Evolutionary conservation across 2,888 invertebrate species (phyloP).

Genomic region (Eurytoma californica): DNA sequence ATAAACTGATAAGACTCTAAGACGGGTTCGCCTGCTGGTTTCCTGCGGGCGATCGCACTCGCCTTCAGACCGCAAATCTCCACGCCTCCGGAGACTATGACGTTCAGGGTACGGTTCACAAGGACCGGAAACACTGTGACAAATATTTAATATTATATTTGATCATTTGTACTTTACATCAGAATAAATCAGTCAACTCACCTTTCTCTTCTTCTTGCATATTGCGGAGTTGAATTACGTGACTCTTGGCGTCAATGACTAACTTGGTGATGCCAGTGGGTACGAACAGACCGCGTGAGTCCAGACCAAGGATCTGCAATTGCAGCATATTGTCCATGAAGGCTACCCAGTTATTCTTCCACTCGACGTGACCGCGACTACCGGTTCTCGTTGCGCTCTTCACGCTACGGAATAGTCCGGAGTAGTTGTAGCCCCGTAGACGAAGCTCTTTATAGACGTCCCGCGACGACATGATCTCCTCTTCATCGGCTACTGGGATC

Average conservation of each 20-base stretch:
- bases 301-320: slow-evolving; percentile 76
- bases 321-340: slow-evolving; percentile 85
- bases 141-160: not conserved
- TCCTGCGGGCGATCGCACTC: slow-evolving; percentile 76
- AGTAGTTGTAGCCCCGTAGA: slow-evolving; percentile 78
- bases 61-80: slow-evolving; percentile 79
- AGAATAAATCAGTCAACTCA: slow-evolving; percentile 56
- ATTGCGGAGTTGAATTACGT: slow-evolving; percentile 65
- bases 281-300: slow-evolving; percentile 76
- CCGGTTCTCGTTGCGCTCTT: slow-evolving; percentile 74
- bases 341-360: slow-evolving; percentile 82
- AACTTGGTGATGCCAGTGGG: slow-evolving; percentile 79
- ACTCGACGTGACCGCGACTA: slow-evolving; percentile 72
- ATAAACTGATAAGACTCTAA: slow-evolving; percentile 78
- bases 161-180: not conserved
- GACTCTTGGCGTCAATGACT: slow-evolving; percentile 77
- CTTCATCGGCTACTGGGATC: slow-evolving; percentile 54
- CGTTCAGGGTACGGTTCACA: slow-evolving; percentile 72
- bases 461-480: slow-evolving; percentile 65
- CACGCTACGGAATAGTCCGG: slow-evolving; percentile 76
- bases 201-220: slow-evolving; percentile 62
- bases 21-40: slow-evolving; percentile 76
- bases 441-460: slow-evolving; percentile 75
- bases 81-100: slow-evolving; percentile 77
- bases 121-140: slow-evolving; percentile 72